Percentiles rank a stretch among this genome's conserved stretches.
phyloP scores from a whole-genome alignment of 1,140 invertebrate species.

The Stenopsyche tienmushanensis region DNA sequence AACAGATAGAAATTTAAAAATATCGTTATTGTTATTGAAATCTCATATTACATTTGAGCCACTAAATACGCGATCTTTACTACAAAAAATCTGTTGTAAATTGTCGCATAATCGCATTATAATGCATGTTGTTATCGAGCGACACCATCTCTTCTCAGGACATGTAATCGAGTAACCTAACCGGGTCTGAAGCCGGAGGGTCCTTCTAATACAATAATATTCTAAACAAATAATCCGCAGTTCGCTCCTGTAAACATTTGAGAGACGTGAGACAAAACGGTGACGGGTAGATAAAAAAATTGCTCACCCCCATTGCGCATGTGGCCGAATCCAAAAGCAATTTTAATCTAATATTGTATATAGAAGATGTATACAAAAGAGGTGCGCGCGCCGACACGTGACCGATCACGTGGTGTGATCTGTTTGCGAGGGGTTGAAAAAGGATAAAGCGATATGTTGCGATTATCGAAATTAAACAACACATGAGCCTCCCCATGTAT shows the following conservation, averaged over 20 bases:
- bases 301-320: not conserved
- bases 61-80: too few relatives aligned
- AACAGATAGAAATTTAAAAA: too few relatives aligned
- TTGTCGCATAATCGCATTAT: too few relatives aligned
- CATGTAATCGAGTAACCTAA: constrained; percentile 3
- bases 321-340: constrained; percentile 34
- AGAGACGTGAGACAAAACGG: constrained; percentile 40
- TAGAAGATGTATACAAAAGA: constrained; percentile 31
- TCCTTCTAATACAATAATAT: constrained; percentile 33
- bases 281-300: not conserved
- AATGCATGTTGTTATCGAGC: not conserved
- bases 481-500: constrained; percentile 13
- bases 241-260: constrained; percentile 33
- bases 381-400: constrained; percentile 32
- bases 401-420: constrained; percentile 27
- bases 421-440: too few relatives aligned
- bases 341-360: constrained; percentile 41
- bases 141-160: not conserved
- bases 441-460: constrained; percentile 16
- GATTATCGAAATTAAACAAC: constrained; percentile 38
- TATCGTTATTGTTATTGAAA: too few relatives aligned
- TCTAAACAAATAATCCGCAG: constrained; percentile 39
- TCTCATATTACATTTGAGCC: too few relatives aligned
- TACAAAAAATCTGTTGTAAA: too few relatives aligned
- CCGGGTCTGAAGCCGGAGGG: not conserved